These are phyloP conservation scores for Borostomias antarcticus DNA, from an alignment of 2,797 vertebrate species.

Conservation along the genomic window DNA sequence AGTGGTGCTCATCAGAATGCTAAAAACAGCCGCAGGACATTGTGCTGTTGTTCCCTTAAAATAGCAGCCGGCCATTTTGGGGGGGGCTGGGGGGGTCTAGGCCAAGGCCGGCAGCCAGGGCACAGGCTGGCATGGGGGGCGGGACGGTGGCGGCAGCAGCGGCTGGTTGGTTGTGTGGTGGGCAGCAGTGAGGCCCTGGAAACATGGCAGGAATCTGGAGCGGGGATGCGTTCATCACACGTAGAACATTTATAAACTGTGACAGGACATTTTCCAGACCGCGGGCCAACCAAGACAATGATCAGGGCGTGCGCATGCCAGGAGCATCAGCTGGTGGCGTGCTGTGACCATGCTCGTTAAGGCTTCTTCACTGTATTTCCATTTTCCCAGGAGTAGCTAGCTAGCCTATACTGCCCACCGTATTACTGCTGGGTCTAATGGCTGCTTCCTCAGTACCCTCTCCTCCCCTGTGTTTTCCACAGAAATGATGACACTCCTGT, in stretches of 20 bases:
- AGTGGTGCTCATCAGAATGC: slow-evolving; percentile 45
- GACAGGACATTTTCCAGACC: slow-evolving; percentile 43
- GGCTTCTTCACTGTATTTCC: background rate
- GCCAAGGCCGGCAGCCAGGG: slow-evolving; percentile 11
- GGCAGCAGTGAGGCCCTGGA: slow-evolving; percentile 5
- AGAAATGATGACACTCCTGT: background rate
- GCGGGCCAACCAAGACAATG: slow-evolving; percentile 34
- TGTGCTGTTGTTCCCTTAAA: slow-evolving; percentile 52
- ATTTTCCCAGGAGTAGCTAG: background rate
- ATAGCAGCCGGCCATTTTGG: slow-evolving; percentile 39
- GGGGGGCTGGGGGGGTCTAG: slow-evolving; percentile 7
- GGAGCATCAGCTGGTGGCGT: background rate
- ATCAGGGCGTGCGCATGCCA: background rate
- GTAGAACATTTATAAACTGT: slow-evolving; percentile 26
- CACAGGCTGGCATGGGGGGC: slow-evolving; percentile 16
- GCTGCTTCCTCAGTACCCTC: too few relatives aligned
- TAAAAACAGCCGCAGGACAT: slow-evolving; percentile 53
- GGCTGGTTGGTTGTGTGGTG: background rate
- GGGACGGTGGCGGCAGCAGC: background rate
- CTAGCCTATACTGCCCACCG: background rate
- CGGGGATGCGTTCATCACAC: slow-evolving; percentile 18
- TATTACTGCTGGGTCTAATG: too few relatives aligned
- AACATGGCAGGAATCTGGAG: slow-evolving; percentile 17
- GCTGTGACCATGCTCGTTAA: slow-evolving; percentile 13
- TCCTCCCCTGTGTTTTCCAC: background rate